Base-by-base conservation (phyloP, 2,888 invertebrate species). In the Heteromurus nitidus region DNA sequence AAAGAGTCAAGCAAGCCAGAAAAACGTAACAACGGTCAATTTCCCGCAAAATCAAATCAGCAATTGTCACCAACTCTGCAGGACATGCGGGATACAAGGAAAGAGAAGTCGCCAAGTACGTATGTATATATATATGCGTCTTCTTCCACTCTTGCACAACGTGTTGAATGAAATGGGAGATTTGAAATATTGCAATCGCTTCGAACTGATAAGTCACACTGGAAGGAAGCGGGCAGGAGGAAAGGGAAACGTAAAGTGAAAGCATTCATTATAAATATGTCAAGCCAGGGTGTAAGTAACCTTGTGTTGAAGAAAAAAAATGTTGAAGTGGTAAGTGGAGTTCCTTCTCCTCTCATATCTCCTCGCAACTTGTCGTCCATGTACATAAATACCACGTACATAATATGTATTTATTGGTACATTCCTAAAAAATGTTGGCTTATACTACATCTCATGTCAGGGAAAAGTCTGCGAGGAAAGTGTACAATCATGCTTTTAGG, bases 11-110 rank as follows among this genome's bases (percentile, higher is more conserved):
- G 36, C 36, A 9, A 13, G 13, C 7, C 5, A 55, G 22, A 24
- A 24, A 20, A 55, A n/a, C 22, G 22, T 20, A 62, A 62, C 68
- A 69, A 77, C 69, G 53, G 69, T 77, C 77, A 77, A 77, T 77
- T 77, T 77, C 77, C 69, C 44, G 42, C 55, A 77, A 77, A 77
- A 77, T 69, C 77, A 69, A 77, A 77, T 77, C 68, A 77, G 60
- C 69, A 77, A 69, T 69, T 77, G 77, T 77, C 77, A 77, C 77
- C 77, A 50, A 68, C 69, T 26, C 69, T 69, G 77, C 36, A 28
- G 69, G 76, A 53, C n/a, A n/a, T 60, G 60, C 64, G 28, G 53
- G 50, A 30, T 31, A 5, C 16, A 2, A 18, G 3, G 28, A 67
- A 67, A 28, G 42, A n/a, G 50, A 42, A 50, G 3, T 11, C 20